phyloP scores from a whole-genome alignment of 2,797 vertebrate species.

The Fistularia tabacaria region DNA sequence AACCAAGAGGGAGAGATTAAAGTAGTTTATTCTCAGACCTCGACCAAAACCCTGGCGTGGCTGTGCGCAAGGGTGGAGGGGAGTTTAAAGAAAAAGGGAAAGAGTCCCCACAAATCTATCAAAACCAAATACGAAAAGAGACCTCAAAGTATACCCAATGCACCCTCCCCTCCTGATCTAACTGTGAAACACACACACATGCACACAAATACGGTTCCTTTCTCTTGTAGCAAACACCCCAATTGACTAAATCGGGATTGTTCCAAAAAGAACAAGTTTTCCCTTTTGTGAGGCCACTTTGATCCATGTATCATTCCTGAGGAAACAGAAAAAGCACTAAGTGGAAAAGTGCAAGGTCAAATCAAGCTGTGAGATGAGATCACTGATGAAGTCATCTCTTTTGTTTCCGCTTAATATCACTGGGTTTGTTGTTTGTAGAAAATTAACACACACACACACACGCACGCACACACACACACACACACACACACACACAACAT shows the following conservation, averaged over 20 bases:
- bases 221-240: conserved; percentile 33
- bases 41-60: conserved; percentile 41
- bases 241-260: conserved; percentile 22
- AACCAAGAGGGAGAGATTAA: conserved; percentile 44
- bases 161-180: conserved; percentile 13
- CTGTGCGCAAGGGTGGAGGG: conserved; percentile 40
- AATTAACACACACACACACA: background rate
- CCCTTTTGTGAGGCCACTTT: conserved; percentile 49
- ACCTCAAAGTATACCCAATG: conserved; percentile 33
- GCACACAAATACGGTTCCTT: conserved; percentile 21
- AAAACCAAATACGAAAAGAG: conserved; percentile 49
- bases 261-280: conserved; percentile 28
- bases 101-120: conserved; percentile 40
- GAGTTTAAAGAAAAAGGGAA: conserved; percentile 31
- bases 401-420: conserved; percentile 45
- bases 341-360: conserved; percentile 49
- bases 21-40: conserved; percentile 70
- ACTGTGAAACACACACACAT: conserved; percentile 18
- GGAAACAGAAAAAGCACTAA: conserved; percentile 27
- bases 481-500: too few relatives aligned
- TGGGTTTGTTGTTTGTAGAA: conserved; percentile 46
- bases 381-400: conserved; percentile 61
- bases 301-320: conserved; percentile 46
- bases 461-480: too few relatives aligned
- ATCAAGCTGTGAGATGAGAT: conserved; percentile 57